Conservation (phyloP, 2,113 vertebrate species). For the Eptesicus fuscus region DNA sequence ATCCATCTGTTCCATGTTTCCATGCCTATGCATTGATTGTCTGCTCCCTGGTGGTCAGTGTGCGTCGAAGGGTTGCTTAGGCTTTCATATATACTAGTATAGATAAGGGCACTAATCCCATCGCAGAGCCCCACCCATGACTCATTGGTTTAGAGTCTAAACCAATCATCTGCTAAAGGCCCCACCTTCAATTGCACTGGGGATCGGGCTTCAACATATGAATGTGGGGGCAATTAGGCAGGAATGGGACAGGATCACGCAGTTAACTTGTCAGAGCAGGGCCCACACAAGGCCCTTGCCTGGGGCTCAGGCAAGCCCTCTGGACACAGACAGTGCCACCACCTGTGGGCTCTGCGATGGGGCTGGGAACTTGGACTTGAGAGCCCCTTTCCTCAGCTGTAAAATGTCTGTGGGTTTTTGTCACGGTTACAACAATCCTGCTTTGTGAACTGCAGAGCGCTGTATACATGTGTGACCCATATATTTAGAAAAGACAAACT, state of each 20-base stretch:
- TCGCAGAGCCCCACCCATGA: rapidly evolving
- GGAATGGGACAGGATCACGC: neutral
- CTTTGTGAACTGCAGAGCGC: neutral
- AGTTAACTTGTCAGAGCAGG: neutral
- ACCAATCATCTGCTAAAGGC: neutral
- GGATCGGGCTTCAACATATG: neutral
- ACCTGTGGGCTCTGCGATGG: neutral
- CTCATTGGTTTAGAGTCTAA: neutral
- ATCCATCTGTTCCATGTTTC: too few species aligned
- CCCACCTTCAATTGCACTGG: neutral
- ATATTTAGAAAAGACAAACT: conserved; percentile 24
- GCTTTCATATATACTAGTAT: too few species aligned
- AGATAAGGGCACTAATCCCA: neutral
- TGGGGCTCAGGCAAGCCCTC: neutral
- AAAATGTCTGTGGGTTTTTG: neutral
- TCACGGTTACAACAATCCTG: neutral
- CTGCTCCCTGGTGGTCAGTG: too few species aligned
- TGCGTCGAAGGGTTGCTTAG: too few species aligned
- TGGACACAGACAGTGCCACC: neutral
- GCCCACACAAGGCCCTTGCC: neutral
- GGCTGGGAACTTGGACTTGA: neutral
- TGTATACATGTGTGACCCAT: neutral
- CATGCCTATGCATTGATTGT: too few species aligned
- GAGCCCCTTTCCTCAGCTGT: neutral
- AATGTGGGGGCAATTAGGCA: neutral